Percentiles rank a stretch among this genome's conserved stretches.
Conservation (phyloP, 2,888 invertebrate genomes). For the Magallana nippona region DNA sequence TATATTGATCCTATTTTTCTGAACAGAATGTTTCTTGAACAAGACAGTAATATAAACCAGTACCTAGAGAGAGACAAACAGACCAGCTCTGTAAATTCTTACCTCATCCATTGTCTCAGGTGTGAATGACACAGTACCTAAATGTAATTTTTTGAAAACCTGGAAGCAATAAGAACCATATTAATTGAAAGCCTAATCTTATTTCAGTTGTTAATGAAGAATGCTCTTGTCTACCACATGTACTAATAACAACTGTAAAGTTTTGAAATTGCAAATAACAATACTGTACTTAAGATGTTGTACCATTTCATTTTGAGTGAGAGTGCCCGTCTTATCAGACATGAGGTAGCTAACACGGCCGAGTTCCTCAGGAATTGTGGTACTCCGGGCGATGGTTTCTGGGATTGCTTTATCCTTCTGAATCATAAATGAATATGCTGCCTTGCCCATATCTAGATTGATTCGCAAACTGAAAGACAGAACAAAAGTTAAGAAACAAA, state of each 20-base stretch:
- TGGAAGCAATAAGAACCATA: slow-evolving; percentile 56
- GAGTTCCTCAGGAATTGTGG: slow-evolving; percentile 98
- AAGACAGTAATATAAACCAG: too few species aligned
- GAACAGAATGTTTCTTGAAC: neutral
- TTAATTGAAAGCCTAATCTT: neutral
- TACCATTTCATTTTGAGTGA: slow-evolving; percentile 99
- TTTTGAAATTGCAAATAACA: too few species aligned
- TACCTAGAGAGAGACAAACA: too few species aligned
- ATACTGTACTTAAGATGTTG: neutral
- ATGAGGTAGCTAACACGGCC: slow-evolving; percentile 97
- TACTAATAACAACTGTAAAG: too few species aligned
- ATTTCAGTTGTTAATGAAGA: neutral
- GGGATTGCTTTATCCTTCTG: slow-evolving; percentile 95
- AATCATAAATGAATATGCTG: slow-evolving; percentile 97
- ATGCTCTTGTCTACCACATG: too few species aligned
- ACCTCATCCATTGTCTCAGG: slow-evolving; percentile 91
- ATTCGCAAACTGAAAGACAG: slow-evolving; percentile 89
- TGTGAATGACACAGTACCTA: slow-evolving; percentile 95
- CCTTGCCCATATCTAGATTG: slow-evolving; percentile 99
- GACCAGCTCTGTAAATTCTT: slow-evolving; percentile 13
- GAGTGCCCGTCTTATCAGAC: slow-evolving; percentile 98
- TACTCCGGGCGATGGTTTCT: slow-evolving; percentile 96
- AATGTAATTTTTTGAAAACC: slow-evolving; percentile 94
- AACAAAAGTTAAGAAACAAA: slow-evolving; percentile 4
- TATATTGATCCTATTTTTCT: too few species aligned